A percentile compares a stretch with the other conserved stretches of the same genome.
These are phyloP conservation scores for Odontamblyopus rebecca DNA, from an alignment of 2,797 vertebrate species.

Conservation along the genomic window DNA sequence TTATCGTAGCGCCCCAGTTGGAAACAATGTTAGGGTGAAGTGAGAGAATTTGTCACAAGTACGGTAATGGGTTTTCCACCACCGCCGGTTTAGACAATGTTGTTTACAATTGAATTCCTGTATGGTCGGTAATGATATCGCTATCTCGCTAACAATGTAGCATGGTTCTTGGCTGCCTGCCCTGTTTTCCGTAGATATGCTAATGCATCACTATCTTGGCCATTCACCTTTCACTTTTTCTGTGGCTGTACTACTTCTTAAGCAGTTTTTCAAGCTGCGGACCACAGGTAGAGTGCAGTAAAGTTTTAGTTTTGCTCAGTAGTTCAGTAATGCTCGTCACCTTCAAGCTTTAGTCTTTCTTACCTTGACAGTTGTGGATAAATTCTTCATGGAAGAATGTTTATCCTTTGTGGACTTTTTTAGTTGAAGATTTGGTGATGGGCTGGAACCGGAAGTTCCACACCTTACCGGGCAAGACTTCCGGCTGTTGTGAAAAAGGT, in stretches of 20 bases:
- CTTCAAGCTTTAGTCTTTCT: too few species aligned
- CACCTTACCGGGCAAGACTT: too few species aligned
- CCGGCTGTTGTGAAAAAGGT: too few species aligned
- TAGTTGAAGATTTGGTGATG: too few species aligned
- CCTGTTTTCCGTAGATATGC: neutral
- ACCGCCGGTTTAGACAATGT: constrained; percentile 1
- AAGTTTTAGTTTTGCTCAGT: neutral
- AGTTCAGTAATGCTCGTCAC: too few species aligned
- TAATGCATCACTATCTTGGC: neutral
- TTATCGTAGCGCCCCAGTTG: neutral
- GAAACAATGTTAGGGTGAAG: neutral
- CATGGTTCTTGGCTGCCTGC: neutral
- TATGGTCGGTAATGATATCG: constrained; percentile 1
- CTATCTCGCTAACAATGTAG: constrained; percentile 5
- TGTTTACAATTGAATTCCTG: constrained; percentile 10
- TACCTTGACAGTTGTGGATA: too few species aligned
- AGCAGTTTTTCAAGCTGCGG: neutral
- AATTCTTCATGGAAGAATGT: too few species aligned
- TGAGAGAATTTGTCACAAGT: neutral
- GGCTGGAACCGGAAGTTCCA: too few species aligned
- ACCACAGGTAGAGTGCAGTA: neutral
- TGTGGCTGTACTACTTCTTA: neutral
- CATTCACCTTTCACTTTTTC: neutral
- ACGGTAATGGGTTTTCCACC: neutral
- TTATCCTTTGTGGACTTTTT: too few species aligned